Percentiles rank a stretch among this genome's conserved stretches.
Conservation (phyloP, 2,113 vertebrate species). For the Riparia riparia region DNA sequence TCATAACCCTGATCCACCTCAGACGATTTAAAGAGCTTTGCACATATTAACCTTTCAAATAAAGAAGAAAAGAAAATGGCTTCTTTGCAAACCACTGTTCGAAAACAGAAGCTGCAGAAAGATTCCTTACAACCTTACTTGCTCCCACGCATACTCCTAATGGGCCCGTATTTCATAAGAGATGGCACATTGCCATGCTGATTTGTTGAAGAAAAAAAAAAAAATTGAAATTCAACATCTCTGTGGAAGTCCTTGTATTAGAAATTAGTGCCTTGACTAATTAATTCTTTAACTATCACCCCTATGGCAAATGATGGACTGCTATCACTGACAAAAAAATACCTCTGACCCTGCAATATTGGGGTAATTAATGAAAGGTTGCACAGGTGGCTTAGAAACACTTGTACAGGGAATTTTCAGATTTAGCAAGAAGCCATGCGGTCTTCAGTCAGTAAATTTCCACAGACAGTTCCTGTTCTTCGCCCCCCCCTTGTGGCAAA, state of each 20-base stretch:
- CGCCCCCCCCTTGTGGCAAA: slow-evolving; percentile 55
- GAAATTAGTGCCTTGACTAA: background rate
- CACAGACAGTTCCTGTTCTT: slow-evolving; percentile 28
- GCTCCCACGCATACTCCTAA: background rate
- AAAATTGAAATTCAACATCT: background rate
- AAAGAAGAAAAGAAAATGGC: background rate
- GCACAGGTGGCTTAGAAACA: background rate
- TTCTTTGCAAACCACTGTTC: slow-evolving; percentile 21
- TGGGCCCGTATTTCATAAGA: background rate
- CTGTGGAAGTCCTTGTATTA: background rate
- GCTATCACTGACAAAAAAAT: background rate
- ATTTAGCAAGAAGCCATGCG: slow-evolving; percentile 48
- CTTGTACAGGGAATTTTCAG: background rate
- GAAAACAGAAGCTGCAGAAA: slow-evolving; percentile 12
- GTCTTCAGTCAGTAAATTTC: slow-evolving; percentile 68
- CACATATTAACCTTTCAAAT: background rate
- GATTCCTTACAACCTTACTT: slow-evolving; percentile 17
- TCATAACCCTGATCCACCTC: slow-evolving; percentile 1
- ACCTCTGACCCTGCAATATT: background rate
- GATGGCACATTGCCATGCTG: background rate
- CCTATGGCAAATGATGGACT: background rate
- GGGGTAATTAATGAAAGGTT: background rate
- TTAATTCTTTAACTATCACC: background rate
- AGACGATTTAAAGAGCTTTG: background rate
- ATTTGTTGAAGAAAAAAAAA: background rate